Percentiles rank a stretch among this genome's conserved stretches.
Evolutionary conservation across 2,888 invertebrate species (phyloP).

Genomic region (Steinernema hermaphroditum): DNA sequence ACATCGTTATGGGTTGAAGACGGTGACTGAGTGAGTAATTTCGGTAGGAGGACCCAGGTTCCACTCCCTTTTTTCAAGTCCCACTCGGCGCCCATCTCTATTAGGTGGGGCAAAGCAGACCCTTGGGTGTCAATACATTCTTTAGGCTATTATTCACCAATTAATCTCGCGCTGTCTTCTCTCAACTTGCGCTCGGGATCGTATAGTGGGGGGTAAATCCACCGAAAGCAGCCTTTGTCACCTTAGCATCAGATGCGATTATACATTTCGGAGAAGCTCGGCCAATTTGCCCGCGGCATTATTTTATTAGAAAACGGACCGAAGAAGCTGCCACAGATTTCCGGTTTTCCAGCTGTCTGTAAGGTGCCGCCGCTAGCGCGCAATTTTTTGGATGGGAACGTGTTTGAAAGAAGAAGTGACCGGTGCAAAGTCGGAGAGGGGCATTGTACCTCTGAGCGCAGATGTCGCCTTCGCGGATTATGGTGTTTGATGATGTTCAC

Average conservation of each 20-base stretch:
- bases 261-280: not conserved
- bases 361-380: conserved; percentile 18
- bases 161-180: not conserved
- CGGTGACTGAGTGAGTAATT: conserved; percentile 22
- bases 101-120: not conserved
- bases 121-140: conserved; percentile 16
- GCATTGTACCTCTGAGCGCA: conserved; percentile 10
- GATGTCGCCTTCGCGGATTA: conserved; percentile 14
- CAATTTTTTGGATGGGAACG: conserved; percentile 24
- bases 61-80: not conserved
- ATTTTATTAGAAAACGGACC: conserved; percentile 20
- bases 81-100: conserved; percentile 5
- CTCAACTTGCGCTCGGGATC: not conserved
- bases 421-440: conserved; percentile 5
- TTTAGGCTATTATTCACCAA: conserved; percentile 3
- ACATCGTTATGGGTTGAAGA: not conserved
- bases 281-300: conserved; percentile 16
- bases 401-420: conserved; percentile 23
- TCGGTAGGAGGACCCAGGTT: not conserved
- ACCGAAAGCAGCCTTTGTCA: not conserved
- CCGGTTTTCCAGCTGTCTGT: conserved; percentile 13
- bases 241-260: not conserved
- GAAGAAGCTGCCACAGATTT: conserved; percentile 22
- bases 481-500: conserved; percentile 19
- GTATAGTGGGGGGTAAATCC: not conserved